Percentiles rank a stretch among this genome's conserved stretches.
Conservation (phyloP, 2,888 invertebrate species). For the Carterocephalus palaemon region DNA sequence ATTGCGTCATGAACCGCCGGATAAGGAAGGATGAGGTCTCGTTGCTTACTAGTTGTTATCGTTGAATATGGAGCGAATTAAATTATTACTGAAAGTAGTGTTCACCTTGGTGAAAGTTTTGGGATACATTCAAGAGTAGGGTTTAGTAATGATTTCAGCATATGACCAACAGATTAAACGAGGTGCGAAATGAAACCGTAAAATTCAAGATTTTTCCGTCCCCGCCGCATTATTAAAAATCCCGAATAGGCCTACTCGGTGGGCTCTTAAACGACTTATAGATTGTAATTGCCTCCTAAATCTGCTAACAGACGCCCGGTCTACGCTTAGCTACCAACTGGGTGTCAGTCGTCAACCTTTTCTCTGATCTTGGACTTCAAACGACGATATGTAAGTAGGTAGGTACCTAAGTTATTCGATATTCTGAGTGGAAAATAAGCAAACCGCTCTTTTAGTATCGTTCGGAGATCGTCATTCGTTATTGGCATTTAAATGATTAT, state of each 20-base stretch:
- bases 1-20: conserved; percentile 50
- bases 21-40: conserved; percentile 19
- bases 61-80: conserved; percentile 1
- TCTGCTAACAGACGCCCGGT: conserved; percentile 30
- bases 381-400: too few species aligned
- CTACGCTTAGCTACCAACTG: conserved; percentile 25
- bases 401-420: too few species aligned
- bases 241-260: neutral
- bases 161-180: too few species aligned
- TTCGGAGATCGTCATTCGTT: too few species aligned
- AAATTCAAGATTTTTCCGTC: too few species aligned
- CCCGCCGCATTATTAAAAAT: conserved; percentile 1
- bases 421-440: too few species aligned
- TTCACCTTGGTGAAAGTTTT: neutral
- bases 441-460: too few species aligned
- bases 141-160: too few species aligned
- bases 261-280: conserved; percentile 19
- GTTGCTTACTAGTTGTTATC: conserved; percentile 11
- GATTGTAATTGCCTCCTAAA: conserved; percentile 30
- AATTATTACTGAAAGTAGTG: neutral
- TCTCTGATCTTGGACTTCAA: conserved; percentile 37
- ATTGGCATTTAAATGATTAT: too few species aligned
- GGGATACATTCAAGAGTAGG: too few species aligned
- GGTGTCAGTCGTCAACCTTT: conserved; percentile 36
- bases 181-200: too few species aligned